Conservation (phyloP, 2,113 vertebrate genomes). For the Myotis lucifugus region DNA sequence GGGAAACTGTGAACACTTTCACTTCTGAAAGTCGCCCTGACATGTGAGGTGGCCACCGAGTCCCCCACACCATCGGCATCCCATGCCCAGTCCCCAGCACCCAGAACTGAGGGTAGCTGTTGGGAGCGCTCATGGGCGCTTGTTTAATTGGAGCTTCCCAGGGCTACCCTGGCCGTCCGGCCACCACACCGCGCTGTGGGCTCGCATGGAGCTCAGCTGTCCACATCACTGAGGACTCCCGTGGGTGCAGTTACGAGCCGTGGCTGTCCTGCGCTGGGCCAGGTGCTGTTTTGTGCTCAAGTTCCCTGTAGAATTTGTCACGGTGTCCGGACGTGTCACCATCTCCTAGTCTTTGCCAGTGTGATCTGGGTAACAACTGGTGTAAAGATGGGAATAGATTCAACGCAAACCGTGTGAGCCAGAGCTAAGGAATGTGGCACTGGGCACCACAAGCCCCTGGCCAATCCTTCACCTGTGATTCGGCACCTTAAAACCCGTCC, state of each 20-base stretch:
- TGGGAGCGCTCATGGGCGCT: not conserved
- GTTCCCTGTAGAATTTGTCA: not conserved
- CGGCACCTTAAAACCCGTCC: rapidly evolving
- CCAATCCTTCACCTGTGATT: rapidly evolving
- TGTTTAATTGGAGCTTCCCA: not conserved
- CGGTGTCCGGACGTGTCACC: rapidly evolving
- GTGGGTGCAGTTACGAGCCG: rapidly evolving
- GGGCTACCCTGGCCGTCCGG: not conserved
- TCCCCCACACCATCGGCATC: not conserved
- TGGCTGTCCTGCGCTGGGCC: not conserved
- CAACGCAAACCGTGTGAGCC: rapidly evolving
- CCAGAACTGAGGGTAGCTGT: not conserved
- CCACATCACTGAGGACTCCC: rapidly evolving
- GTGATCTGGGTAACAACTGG: not conserved
- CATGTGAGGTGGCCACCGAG: not conserved
- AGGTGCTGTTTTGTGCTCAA: too few relatives aligned
- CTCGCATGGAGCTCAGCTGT: rapidly evolving
- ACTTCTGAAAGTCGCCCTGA: not conserved
- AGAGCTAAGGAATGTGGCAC: not conserved
- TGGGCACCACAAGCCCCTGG: rapidly evolving
- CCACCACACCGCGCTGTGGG: rapidly evolving
- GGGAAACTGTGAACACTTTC: too few relatives aligned
- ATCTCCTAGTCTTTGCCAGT: not conserved
- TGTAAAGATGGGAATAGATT: rapidly evolving
- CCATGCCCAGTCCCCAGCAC: not conserved